Percentiles rank a stretch among this genome's conserved stretches.
Evolutionary conservation across 2,797 vertebrate genomes (phyloP).

Genomic region (Pangasius larnaudii): DNA sequence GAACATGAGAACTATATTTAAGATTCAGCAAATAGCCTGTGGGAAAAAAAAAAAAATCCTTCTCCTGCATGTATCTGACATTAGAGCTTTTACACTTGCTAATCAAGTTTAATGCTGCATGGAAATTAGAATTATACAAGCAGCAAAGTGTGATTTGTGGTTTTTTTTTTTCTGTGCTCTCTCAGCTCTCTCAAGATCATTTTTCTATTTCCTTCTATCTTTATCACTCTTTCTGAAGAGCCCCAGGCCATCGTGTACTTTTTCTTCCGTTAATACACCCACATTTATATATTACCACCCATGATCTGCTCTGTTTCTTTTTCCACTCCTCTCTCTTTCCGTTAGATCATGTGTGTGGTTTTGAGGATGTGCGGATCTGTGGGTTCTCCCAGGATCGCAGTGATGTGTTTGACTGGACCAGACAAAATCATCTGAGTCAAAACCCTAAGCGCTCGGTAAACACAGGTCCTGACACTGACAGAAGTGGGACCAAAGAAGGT

Average conservation of each 20-base stretch:
- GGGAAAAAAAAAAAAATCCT: background rate
- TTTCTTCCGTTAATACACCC: background rate
- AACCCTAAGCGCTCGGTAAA: slow-evolving; percentile 93
- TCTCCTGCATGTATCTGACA: background rate
- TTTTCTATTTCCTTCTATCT: slow-evolving; percentile 1
- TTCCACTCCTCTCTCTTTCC: background rate
- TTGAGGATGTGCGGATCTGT: slow-evolving; percentile 91
- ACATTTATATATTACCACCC: background rate
- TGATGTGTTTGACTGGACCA: slow-evolving; percentile 94
- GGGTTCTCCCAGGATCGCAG: slow-evolving; percentile 92
- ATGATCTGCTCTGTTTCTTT: background rate
- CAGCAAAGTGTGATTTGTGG: background rate
- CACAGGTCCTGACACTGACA: slow-evolving; percentile 90
- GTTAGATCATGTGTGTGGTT: slow-evolving; percentile 85
- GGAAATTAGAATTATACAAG: slow-evolving; percentile 13
- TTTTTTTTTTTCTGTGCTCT: background rate
- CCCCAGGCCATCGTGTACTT: slow-evolving; percentile 5
- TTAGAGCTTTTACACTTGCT: slow-evolving; percentile 16
- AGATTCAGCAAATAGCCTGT: background rate
- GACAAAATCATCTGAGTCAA: slow-evolving; percentile 90
- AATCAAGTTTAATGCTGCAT: slow-evolving; percentile 34
- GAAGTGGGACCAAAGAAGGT: slow-evolving; percentile 92
- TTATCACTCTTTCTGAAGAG: slow-evolving; percentile 13
- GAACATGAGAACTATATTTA: background rate
- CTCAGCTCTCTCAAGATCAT: background rate